A percentile compares a stretch with the other conserved stretches of the same genome.
These are phyloP conservation scores for Drosophila saltans DNA, from an alignment of 1,140 invertebrate genomes.

Conservation along the genomic window DNA sequence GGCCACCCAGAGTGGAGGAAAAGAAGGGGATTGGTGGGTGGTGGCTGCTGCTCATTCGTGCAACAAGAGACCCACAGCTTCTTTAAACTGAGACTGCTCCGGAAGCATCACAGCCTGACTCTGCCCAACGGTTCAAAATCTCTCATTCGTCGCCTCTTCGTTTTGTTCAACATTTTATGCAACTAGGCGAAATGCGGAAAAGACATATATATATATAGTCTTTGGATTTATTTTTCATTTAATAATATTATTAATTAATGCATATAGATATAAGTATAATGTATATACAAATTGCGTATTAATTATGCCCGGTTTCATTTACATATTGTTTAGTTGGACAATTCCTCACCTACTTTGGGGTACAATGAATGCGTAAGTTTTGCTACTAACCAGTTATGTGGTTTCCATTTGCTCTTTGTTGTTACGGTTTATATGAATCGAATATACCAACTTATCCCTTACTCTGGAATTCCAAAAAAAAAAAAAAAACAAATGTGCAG, in stretches of 20 bases:
- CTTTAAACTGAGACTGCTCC: slow-evolving; percentile 37
- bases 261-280: background rate
- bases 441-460: too few relatives aligned
- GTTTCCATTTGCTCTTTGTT: background rate
- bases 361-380: slow-evolving; percentile 33
- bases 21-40: background rate
- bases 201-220: slow-evolving; percentile 50
- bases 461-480: background rate
- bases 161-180: slow-evolving; percentile 58
- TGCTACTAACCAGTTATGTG: background rate
- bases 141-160: slow-evolving; percentile 30
- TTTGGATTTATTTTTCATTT: slow-evolving; percentile 37
- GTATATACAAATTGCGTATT: slow-evolving; percentile 33
- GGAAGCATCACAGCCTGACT: slow-evolving; percentile 48
- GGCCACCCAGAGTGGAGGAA: too few relatives aligned
- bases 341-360: slow-evolving; percentile 42
- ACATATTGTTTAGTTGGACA: slow-evolving; percentile 51
- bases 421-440: too few relatives aligned
- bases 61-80: slow-evolving; percentile 61
- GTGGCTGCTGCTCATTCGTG: slow-evolving; percentile 48
- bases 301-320: slow-evolving; percentile 39
- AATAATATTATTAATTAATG: slow-evolving; percentile 46
- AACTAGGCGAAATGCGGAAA: slow-evolving; percentile 58
- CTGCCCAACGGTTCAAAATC: slow-evolving; percentile 35
- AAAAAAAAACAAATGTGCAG: background rate